Evolutionary conservation across 2,113 vertebrate genomes (phyloP).

Genomic region (Marmota flaviventris): DNA sequence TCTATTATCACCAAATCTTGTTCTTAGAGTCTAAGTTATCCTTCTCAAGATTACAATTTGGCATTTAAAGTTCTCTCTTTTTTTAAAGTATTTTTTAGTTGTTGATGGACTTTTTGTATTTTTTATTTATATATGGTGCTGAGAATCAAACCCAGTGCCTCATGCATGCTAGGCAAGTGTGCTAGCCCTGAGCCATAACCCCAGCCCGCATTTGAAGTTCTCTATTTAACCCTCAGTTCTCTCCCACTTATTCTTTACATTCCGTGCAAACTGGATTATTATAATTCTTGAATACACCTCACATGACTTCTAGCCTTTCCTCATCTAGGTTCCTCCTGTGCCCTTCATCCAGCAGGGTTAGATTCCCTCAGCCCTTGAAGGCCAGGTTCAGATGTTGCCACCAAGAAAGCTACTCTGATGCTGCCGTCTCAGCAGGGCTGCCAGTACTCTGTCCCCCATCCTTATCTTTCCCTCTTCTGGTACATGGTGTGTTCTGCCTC

Average conservation of each 20-base stretch:
- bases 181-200: too few species aligned
- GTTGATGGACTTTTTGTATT: too few species aligned
- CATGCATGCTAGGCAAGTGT: too few species aligned
- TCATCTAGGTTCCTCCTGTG: neutral
- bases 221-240: slow-evolving; percentile 4
- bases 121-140: too few species aligned
- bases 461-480: neutral
- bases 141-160: too few species aligned
- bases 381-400: neutral
- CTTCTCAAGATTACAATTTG: slow-evolving; percentile 40
- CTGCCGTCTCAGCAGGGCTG: neutral
- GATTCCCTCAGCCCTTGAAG: neutral
- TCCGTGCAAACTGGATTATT: neutral
- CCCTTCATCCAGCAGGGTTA: neutral
- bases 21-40: neutral
- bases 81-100: too few species aligned
- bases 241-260: neutral
- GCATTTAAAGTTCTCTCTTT: neutral
- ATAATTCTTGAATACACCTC: neutral
- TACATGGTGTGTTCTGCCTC: neutral
- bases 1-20: neutral
- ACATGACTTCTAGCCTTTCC: neutral
- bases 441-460: neutral
- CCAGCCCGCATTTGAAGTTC: neutral
- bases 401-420: slow-evolving; percentile 8